These are phyloP conservation scores for Tragelaphus buxtoni DNA, from an alignment of 2,113 vertebrate genomes.

Conservation along the genomic window DNA sequence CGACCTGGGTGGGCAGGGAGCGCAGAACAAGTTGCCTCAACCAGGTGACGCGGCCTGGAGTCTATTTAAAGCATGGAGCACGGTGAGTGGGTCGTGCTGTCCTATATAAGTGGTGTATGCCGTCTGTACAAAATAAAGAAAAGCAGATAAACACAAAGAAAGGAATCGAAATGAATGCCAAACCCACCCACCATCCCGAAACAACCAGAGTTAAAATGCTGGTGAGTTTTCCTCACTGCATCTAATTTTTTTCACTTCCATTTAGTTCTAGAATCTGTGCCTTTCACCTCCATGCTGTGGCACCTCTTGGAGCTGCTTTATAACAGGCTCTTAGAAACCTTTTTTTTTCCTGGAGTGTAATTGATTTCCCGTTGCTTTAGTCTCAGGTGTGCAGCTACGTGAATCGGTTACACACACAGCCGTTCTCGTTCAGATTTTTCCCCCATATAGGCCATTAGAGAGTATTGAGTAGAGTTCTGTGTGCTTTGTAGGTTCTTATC, in stretches of 20 bases:
- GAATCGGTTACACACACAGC: not conserved
- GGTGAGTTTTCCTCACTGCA: not conserved
- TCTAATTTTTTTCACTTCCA: not conserved
- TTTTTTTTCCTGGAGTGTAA: not conserved
- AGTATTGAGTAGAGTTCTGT: not conserved
- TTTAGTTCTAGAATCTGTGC: not conserved
- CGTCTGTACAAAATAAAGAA: not conserved
- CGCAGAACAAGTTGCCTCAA: not conserved
- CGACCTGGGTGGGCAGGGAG: not conserved
- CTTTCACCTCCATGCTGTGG: fast-evolving
- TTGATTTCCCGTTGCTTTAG: not conserved
- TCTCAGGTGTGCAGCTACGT: not conserved
- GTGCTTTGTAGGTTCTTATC: not conserved
- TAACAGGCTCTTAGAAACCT: not conserved
- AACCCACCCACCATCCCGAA: not conserved
- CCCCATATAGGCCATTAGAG: not conserved
- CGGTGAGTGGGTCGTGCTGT: fast-evolving
- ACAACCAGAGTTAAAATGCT: not conserved
- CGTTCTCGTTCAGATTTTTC: not conserved
- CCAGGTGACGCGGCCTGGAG: too few relatives aligned
- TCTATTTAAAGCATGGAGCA: not conserved
- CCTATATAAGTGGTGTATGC: fast-evolving
- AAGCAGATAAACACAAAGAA: not conserved
- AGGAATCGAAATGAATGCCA: not conserved
- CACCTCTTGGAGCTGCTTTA: not conserved